Base-by-base conservation (phyloP, 2,797 vertebrate species). In the Clarias laeviceps region DNA sequence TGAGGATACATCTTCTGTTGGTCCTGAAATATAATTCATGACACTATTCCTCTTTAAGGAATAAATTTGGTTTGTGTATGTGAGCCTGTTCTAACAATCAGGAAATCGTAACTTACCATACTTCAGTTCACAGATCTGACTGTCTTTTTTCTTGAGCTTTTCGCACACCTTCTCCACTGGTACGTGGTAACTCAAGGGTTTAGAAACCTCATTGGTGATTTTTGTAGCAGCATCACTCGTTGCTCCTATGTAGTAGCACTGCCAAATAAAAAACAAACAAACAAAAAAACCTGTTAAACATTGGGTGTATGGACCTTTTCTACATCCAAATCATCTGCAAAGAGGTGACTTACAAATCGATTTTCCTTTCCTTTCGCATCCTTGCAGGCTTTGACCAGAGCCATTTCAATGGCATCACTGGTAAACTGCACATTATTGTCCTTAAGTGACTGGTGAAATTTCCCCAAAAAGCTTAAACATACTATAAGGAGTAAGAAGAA, bases 181-280 rank as follows among this genome's bases (percentile, higher is more conserved):
- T 69, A 96, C 96, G 88, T 99, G 98, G 91, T 96, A 92, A 91
- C 97, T 97, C 88, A 99, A 91, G 0, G 98, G 98, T 90, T 96
- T 99, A 6, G 98, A 98, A 15, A 99, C 97, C 88, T 99, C 98
- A 0, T 99, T 99, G 91, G 96, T 94, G 0, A 99, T 99, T 94
- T 99, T 99, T 70, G 98, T 99, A 90, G 98, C 98, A 0, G 98
- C 98, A 80, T 99, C 98, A 12, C 92, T 96, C 22, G 98, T 99
- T 15, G 97, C 98, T 24, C 98, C 98, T 57, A 99, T 94, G 82
- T 99, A 99, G 93, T 99, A 99, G 90, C 98, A 99, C 98, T 99
- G 32, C 0, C 17, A 3, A 0, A n/a, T n/a, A 11, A 9, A 14
- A 76, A 20, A 22, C 90, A 69, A 83, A 1, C 81, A 29, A 9